Base-by-base conservation (phyloP, 2,888 invertebrate genomes). In the Lycaena phlaeas region DNA sequence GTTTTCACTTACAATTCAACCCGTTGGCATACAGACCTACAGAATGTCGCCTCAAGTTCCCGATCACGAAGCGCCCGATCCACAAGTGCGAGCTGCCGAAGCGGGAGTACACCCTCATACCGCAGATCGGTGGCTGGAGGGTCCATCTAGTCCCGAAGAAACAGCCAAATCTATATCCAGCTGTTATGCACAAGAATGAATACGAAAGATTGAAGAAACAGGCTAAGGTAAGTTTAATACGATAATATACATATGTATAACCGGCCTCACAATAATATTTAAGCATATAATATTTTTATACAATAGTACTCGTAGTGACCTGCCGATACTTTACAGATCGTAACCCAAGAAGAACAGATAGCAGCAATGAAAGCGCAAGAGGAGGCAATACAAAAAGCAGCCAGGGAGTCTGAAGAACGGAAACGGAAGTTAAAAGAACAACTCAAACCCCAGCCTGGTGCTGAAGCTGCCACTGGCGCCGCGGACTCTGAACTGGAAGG, bases 171-270 rank as follows among this genome's bases (percentile, higher is more conserved):
- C 75, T 76, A 41, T 85, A 87, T 50, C 88, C 90, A 0, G 88
- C 87, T 2, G 69, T 90, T 27, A 81, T 90, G 61, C 85, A 87
- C 0, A 84, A 79, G 41, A 66, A 72, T 0, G 90, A 93, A 47
- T 88, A 87, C 45, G 76, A 88, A 1, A 68, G 89, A 22, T 60
- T 92, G 2, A 81, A 86, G 57, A 73, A 82, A 28, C 87, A 89
- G 46, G 87, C 90, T 1, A 86, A 74, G 64, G 87, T 89, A 56
- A 58, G 41, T 28, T 14, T 22, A 4, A n/a, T 11, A 27, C 31
- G 4, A 14, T 28, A 38, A 9, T 17, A n/a, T n/a, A n/a, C n/a
- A n/a, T n/a, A n/a, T n/a, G n/a, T 30, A 11, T 11, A 11, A 22
- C 6, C 6, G 14, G 14, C 7, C 2, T 22, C 9, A 14, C 11